Conservation (phyloP, 2,888 invertebrate species). For the Dorcus hopei region DNA sequence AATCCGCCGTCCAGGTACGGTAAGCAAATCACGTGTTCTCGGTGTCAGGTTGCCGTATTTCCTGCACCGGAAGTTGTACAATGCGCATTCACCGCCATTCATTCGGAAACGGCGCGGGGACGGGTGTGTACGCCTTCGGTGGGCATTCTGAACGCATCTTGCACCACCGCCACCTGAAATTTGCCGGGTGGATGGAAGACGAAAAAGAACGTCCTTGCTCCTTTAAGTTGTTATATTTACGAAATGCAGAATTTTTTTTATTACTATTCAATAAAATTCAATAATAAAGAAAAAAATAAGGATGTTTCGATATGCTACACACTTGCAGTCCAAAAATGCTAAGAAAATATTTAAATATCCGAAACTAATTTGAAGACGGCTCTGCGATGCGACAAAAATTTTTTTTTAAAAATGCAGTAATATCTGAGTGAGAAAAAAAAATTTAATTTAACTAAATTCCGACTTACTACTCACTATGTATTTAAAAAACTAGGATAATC, state of each 20-base stretch:
- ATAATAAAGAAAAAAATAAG: too few species aligned
- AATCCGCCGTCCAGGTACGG: constrained; percentile 9
- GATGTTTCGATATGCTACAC: too few species aligned
- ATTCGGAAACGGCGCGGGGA: constrained; percentile 18
- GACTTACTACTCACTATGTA: too few species aligned
- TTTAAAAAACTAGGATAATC: too few species aligned
- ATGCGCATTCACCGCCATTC: constrained; percentile 23
- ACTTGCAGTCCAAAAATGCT: too few species aligned
- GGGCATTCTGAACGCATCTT: constrained; percentile 18
- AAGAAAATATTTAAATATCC: too few species aligned
- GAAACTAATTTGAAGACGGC: too few species aligned
- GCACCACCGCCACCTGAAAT: neutral
- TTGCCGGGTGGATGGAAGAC: constrained; percentile 2
- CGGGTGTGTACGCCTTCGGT: constrained; percentile 10
- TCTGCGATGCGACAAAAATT: too few species aligned
- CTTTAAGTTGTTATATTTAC: neutral
- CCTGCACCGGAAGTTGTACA: constrained; percentile 36
- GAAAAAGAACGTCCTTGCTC: constrained; percentile 22
- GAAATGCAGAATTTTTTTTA: neutral
- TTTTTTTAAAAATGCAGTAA: too few species aligned
- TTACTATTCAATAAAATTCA: too few species aligned
- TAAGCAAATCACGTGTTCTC: constrained; percentile 31
- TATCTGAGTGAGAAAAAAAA: too few species aligned
- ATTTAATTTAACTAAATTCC: too few species aligned
- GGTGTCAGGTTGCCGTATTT: constrained; percentile 33